Base-by-base conservation (phyloP, 2,797 vertebrate species). In the Periophthalmus magnuspinnatus region DNA sequence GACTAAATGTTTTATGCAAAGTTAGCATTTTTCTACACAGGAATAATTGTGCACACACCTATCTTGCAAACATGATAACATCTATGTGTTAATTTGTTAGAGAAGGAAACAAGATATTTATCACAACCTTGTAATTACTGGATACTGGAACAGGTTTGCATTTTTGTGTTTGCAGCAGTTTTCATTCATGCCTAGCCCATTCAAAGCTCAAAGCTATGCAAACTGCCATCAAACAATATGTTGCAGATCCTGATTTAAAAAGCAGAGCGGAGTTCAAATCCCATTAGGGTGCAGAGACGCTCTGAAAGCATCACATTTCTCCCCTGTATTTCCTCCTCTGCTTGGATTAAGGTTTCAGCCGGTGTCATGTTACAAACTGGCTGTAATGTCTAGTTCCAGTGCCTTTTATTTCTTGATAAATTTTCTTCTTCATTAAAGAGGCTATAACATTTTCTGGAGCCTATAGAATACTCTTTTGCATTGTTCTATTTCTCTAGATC, bases 271-370 rank as follows among this genome's bases (percentile, higher is more conserved):
- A 85, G 81, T 82, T 76, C 78, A 89, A 86, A 89, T 90, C 86
- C 87, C 81, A 77, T 75, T 84, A 82, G 81, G 71, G 71, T 82
- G 82, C 80, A 72, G 68, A 67, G 79, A 82, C 82, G 88, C 87
- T 90, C 85, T 88, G 76, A 84, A 84, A 84, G 90, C 78, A 81
- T 90, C 86, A 79, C 55, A 86, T 93, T 91, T 91, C 90, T 82
- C 79, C 71, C 41, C 81, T 83, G 72, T 83, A 83, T 86, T 90
- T 86, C 86, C 83, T 88, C 85, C 81, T 83, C 81, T 54, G 77
- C 66, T 60, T 54, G 82, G 86, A 89, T 91, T 88, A 86, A 77
- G 79, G 87, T 86, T 90, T 90, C 82, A 81, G 63, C 83, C 67
- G 81, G 88, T 89, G 89, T 92, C 67, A 10, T 69, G 81, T 93